Evolutionary conservation across 2,797 vertebrate species (phyloP).

Genomic region (Microctenopoma lineatum): DNA sequence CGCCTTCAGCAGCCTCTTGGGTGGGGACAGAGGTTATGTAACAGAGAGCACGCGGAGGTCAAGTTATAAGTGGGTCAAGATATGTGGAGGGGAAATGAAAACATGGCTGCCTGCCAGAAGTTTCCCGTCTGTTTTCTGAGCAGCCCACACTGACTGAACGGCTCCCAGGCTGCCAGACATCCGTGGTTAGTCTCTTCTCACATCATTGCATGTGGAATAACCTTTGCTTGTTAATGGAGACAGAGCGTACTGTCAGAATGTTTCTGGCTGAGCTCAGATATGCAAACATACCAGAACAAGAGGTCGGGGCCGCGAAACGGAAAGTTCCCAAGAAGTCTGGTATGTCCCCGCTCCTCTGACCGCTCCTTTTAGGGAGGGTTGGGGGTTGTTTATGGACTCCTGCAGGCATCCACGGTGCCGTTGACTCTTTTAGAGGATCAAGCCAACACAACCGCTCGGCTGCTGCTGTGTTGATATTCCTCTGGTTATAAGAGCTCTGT

Average conservation of each 20-base stretch:
- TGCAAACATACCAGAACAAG: slow-evolving; percentile 35
- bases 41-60: slow-evolving; percentile 36
- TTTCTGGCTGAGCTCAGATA: slow-evolving; percentile 25
- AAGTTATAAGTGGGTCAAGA: slow-evolving; percentile 54
- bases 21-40: slow-evolving; percentile 56
- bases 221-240: slow-evolving; percentile 15
- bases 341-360: slow-evolving; percentile 65
- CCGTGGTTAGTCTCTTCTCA: slow-evolving; percentile 8
- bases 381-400: slow-evolving; percentile 35
- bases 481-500: no score
- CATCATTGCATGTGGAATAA: slow-evolving; percentile 4
- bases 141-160: not conserved
- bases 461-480: not conserved
- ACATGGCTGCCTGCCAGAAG: slow-evolving; percentile 67
- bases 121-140: slow-evolving; percentile 36
- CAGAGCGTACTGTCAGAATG: slow-evolving; percentile 15
- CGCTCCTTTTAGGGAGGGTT: slow-evolving; percentile 23
- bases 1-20: slow-evolving; percentile 25
- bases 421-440: slow-evolving; percentile 15
- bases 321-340: slow-evolving; percentile 79
- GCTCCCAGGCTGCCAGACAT: slow-evolving; percentile 21
- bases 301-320: slow-evolving; percentile 68
- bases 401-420: not conserved
- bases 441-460: not conserved
- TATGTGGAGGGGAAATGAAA: slow-evolving; percentile 24